phyloP scores from a whole-genome alignment of 1,140 invertebrate species.

The Pseudachorutes palmiensis region DNA sequence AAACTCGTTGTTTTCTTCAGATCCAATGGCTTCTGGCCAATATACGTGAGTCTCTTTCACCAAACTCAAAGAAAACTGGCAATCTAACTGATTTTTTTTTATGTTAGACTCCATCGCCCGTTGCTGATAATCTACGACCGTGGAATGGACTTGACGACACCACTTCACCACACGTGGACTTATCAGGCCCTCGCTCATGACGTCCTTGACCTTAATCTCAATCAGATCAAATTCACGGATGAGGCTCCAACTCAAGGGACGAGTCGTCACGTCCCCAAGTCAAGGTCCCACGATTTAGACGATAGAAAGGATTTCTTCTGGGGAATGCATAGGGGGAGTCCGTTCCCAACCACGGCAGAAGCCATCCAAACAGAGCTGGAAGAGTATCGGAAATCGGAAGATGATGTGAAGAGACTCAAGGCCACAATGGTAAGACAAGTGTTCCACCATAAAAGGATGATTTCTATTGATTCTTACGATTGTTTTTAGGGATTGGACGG shows the following conservation, averaged over 20 bases:
- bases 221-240: constrained; percentile 67
- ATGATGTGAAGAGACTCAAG: constrained; percentile 92
- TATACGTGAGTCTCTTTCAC: constrained; percentile 43
- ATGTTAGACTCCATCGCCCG: constrained; percentile 82
- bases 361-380: constrained; percentile 97
- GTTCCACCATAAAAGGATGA: background rate
- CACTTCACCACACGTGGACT: constrained; percentile 98
- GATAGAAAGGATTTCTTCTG: constrained; percentile 77
- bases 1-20: constrained; percentile 88
- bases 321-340: constrained; percentile 83
- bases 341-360: constrained; percentile 95
- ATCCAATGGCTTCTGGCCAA: constrained; percentile 46
- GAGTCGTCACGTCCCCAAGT: constrained; percentile 48
- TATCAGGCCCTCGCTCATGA: constrained; percentile 96
- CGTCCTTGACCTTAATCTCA: constrained; percentile 81
- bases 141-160: constrained; percentile 93
- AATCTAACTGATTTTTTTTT: constrained; percentile 14
- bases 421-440: constrained; percentile 61
- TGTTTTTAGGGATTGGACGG: constrained; percentile 23
- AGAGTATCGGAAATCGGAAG: constrained; percentile 84
- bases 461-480: background rate
- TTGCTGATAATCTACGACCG: constrained; percentile 87
- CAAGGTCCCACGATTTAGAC: constrained; percentile 83
- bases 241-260: constrained; percentile 51
- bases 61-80: too few relatives aligned